Evolutionary conservation across 2,888 invertebrate genomes (phyloP).

Genomic region (Eupithecia pulchellata): DNA sequence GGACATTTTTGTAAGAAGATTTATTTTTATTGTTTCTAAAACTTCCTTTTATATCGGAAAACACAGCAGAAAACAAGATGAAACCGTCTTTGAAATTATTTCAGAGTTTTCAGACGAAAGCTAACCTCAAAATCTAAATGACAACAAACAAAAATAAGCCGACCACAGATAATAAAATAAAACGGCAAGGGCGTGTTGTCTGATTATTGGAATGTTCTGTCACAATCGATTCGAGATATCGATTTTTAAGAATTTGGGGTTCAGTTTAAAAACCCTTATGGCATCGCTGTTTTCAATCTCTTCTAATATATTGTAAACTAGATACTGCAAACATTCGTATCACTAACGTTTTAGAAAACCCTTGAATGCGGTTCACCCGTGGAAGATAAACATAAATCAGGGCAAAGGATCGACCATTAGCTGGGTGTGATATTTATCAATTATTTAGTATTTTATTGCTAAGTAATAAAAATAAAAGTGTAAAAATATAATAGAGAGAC

Average conservation of each 20-base stretch:
- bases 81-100: neutral
- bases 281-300: too few relatives aligned
- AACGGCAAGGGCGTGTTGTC: neutral
- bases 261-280: too few relatives aligned
- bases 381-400: too few relatives aligned
- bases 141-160: neutral
- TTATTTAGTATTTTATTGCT: too few relatives aligned
- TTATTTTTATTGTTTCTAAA: neutral
- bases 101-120: neutral
- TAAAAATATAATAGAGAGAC: neutral
- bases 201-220: neutral
- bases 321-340: too few relatives aligned
- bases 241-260: neutral
- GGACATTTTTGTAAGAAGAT: constrained; percentile 25
- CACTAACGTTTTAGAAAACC: too few relatives aligned
- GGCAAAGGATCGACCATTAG: too few relatives aligned
- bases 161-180: neutral
- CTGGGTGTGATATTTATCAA: too few relatives aligned
- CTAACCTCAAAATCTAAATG: neutral
- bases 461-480: too few relatives aligned
- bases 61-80: neutral
- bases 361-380: too few relatives aligned
- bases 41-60: neutral
- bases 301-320: too few relatives aligned
- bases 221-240: neutral